Evolutionary conservation across 1,140 invertebrate genomes (phyloP).

Genomic region (Colletes latitarsis): DNA sequence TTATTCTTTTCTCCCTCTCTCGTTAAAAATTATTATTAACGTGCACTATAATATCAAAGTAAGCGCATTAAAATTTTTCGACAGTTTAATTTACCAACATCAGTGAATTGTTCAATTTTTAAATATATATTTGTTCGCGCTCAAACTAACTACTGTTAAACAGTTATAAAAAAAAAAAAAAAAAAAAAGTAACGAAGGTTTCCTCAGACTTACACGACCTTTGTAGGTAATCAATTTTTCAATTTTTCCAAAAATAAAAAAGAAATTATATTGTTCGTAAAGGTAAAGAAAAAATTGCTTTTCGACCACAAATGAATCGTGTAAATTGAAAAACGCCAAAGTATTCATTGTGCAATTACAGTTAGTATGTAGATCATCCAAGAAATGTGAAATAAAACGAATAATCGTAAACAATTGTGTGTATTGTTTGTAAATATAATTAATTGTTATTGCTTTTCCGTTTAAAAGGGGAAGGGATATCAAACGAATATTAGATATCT

Average conservation of each 20-base stretch:
- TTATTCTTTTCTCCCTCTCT: background rate
- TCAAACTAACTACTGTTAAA: conserved; percentile 1
- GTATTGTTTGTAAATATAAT: conserved; percentile 16
- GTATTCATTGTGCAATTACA: conserved; percentile 50
- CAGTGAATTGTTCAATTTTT: conserved; percentile 11
- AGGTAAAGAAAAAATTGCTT: background rate
- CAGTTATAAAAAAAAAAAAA: conserved; percentile 10
- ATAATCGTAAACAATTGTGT: conserved; percentile 24
- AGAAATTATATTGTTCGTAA: background rate
- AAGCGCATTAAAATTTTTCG: conserved; percentile 4
- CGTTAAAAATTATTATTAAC: conserved; percentile 5
- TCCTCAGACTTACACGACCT: conserved; percentile 34
- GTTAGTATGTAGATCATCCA: conserved; percentile 58
- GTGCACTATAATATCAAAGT: conserved; percentile 10
- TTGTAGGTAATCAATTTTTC: conserved; percentile 39
- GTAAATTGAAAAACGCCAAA: conserved; percentile 35
- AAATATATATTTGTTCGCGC: conserved; percentile 1
- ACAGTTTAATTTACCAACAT: conserved; percentile 10
- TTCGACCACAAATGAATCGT: conserved; percentile 35
- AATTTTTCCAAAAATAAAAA: conserved; percentile 3
- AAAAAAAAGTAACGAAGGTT: conserved; percentile 3
- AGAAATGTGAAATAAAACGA: conserved; percentile 25
- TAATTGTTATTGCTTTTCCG: conserved; percentile 44
- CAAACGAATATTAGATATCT: conserved; percentile 61
- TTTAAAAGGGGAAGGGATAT: conserved; percentile 46